These are phyloP conservation scores for Holothuria glaberrima DNA, from an alignment of 35 echinoderm and acorn worm genomes.

Conservation along the genomic window DNA sequence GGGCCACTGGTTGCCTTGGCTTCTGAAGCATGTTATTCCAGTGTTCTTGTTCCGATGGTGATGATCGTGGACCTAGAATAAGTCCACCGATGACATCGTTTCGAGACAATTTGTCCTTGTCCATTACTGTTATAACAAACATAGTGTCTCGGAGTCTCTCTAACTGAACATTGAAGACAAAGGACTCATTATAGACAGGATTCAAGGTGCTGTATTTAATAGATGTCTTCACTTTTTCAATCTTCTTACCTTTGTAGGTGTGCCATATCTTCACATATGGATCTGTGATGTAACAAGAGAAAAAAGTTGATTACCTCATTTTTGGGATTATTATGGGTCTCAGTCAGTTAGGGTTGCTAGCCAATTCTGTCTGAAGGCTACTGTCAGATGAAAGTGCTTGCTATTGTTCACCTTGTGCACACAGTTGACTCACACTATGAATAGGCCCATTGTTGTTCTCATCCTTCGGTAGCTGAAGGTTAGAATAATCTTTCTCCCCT, in stretches of 20 bases:
- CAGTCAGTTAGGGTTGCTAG: no score
- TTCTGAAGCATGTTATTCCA: slow-evolving; percentile 98
- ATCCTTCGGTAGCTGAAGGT: no score
- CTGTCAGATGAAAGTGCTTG: no score
- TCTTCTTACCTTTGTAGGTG: slow-evolving; percentile 86
- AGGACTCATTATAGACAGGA: slow-evolving; percentile 93
- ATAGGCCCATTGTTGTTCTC: no score
- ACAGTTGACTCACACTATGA: no score
- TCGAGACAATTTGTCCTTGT: slow-evolving; percentile 83
- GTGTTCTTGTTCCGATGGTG: slow-evolving; percentile 80
- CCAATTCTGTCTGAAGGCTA: no score
- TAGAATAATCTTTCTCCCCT: no score
- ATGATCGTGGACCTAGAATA: slow-evolving; percentile 77
- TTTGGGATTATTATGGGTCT: no score
- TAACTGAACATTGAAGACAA: slow-evolving; percentile 88
- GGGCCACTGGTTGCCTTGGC: slow-evolving; percentile 85
- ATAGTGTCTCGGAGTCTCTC: slow-evolving; percentile 89
- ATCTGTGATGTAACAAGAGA: slow-evolving; percentile 47
- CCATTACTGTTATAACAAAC: slow-evolving; percentile 86
- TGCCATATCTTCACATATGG: slow-evolving; percentile 99
- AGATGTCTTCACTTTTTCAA: slow-evolving; percentile 95
- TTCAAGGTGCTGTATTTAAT: slow-evolving; percentile 95
- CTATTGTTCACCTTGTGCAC: no score
- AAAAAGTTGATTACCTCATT: no score
- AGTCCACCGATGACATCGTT: slow-evolving; percentile 96